Conservation (phyloP, 2,113 vertebrate genomes). For the Melanerpes aurifrons region DNA sequence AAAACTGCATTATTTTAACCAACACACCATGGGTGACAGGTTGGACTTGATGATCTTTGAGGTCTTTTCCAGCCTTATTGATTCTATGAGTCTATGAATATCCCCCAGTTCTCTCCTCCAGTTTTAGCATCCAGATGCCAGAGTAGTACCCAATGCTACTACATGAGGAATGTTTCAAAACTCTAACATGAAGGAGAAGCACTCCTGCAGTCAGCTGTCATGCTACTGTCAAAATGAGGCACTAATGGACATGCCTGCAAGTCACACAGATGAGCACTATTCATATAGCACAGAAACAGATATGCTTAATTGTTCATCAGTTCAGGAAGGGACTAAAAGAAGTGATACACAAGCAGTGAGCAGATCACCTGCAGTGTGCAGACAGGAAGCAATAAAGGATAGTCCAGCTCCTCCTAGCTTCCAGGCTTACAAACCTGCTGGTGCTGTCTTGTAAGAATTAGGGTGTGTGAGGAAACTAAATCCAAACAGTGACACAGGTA, state of each 20-base stretch:
- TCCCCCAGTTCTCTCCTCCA: neutral
- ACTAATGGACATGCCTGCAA: neutral
- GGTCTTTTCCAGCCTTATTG: too few relatives aligned
- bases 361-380: neutral
- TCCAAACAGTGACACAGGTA: neutral
- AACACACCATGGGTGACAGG: neutral
- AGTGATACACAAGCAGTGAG: accelerated
- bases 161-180: neutral
- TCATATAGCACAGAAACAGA: neutral
- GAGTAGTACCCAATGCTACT: neutral
- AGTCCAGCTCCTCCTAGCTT: neutral
- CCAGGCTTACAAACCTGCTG: neutral
- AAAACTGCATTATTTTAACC: neutral
- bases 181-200: neutral
- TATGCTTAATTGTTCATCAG: neutral
- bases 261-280: neutral
- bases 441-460: neutral
- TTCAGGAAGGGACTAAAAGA: neutral
- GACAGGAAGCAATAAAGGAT: neutral
- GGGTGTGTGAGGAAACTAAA: neutral
- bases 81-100: neutral
- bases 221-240: neutral
- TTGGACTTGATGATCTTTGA: too few relatives aligned
- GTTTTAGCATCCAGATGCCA: neutral
- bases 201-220: neutral